A percentile compares a stretch with the other conserved stretches of the same genome.
phyloP scores from a whole-genome alignment of 2,797 vertebrate species.

The Loriculus beryllinus region DNA sequence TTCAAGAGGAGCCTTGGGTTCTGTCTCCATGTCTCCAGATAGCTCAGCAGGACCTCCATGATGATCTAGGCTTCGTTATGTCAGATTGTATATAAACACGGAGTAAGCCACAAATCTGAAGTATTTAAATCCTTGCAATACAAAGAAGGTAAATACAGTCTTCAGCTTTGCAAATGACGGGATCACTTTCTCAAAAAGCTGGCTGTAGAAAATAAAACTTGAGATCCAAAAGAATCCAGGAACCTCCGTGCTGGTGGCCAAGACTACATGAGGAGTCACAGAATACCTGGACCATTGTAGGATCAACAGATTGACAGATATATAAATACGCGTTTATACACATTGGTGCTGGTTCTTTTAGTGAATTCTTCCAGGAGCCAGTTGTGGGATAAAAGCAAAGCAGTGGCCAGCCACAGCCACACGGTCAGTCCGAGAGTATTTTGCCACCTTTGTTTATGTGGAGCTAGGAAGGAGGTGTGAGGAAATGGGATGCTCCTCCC shows the following conservation, averaged over 20 bases:
- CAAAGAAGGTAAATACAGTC: neutral
- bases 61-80: neutral
- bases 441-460: neutral
- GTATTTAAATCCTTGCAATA: neutral
- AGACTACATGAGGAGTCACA: neutral
- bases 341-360: neutral
- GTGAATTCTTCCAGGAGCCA: neutral
- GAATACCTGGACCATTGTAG: neutral
- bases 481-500: conserved; percentile 15
- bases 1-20: neutral
- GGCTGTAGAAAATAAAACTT: neutral
- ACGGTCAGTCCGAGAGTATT: neutral
- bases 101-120: neutral
- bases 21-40: neutral
- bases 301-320: neutral
- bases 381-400: neutral
- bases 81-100: neutral
- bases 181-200: neutral
- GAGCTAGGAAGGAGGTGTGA: neutral
- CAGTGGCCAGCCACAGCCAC: neutral
- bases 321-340: neutral
- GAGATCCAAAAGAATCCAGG: neutral
- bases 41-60: neutral
- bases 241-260: neutral
- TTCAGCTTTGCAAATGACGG: neutral